Percentiles rank a stretch among this genome's conserved stretches.
These are phyloP conservation scores for Myiagra hebetior DNA, from an alignment of 2,113 vertebrate species.

Conservation along the genomic window DNA sequence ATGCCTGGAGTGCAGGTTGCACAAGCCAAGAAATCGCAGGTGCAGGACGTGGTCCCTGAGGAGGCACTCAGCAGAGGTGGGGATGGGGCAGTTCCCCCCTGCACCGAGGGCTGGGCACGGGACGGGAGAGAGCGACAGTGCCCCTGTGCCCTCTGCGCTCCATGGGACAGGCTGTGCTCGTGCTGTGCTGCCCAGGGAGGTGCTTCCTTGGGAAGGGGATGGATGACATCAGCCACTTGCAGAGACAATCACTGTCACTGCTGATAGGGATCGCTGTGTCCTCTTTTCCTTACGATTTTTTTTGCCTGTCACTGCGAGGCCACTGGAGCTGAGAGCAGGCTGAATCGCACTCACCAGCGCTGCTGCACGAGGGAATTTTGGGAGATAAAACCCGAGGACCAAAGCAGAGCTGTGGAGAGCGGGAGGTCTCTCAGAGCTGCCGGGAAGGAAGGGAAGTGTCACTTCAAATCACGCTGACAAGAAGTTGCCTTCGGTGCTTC, in stretches of 20 bases:
- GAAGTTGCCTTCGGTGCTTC: neutral
- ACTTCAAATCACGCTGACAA: neutral
- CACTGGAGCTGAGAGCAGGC: neutral
- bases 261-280: neutral
- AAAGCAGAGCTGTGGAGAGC: neutral
- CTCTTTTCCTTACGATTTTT: neutral
- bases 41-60: neutral
- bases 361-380: neutral
- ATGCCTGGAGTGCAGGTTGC: constrained; percentile 7
- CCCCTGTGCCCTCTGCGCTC: neutral
- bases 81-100: rapidly evolving
- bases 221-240: neutral
- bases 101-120: rapidly evolving
- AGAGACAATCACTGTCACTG: neutral
- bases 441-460: neutral
- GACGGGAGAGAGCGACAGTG: neutral
- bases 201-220: neutral
- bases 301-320: neutral
- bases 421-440: neutral
- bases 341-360: neutral
- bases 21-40: neutral
- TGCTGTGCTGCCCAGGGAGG: neutral
- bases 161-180: neutral
- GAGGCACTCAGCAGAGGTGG: neutral
- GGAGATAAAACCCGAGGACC: neutral